A percentile compares a stretch with the other conserved stretches of the same genome.
Evolutionary conservation across 2,113 vertebrate genomes (phyloP).

Genomic region (Triplophysa siluroides): DNA sequence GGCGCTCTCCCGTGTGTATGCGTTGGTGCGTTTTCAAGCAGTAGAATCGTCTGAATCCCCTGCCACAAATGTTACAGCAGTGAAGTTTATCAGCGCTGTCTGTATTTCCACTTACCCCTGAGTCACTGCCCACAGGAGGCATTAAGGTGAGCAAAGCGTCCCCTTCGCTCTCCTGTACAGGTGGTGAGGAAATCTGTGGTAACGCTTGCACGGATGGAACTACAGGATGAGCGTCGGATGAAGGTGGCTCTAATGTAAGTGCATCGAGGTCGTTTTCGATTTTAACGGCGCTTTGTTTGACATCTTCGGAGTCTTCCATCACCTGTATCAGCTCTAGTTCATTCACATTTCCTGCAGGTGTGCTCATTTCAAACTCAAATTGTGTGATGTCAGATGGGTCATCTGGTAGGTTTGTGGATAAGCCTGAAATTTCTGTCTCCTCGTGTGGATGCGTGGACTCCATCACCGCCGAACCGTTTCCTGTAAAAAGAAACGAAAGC

Average conservation of each 20-base stretch:
- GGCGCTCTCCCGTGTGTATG: constrained; percentile 64
- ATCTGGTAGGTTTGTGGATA: background rate
- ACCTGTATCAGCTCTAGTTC: constrained; percentile 62
- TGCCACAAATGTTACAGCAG: constrained; percentile 61
- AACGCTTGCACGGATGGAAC: background rate
- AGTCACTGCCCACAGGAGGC: constrained; percentile 24
- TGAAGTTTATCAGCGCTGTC: constrained; percentile 56
- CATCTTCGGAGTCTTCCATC: constrained; percentile 53
- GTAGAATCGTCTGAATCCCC: constrained; percentile 64
- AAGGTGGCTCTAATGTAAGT: constrained; percentile 29
- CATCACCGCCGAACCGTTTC: constrained; percentile 43
- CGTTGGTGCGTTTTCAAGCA: constrained; percentile 66
- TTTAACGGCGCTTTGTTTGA: constrained; percentile 57
- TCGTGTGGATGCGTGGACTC: constrained; percentile 40
- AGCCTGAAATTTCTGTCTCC: constrained; percentile 16
- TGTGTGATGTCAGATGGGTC: constrained; percentile 45
- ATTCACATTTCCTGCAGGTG: constrained; percentile 52
- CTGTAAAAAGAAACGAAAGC: constrained; percentile 38
- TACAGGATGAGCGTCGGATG: constrained; percentile 1
- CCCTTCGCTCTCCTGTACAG: background rate
- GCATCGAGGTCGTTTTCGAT: constrained; percentile 56
- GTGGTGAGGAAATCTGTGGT: constrained; percentile 38
- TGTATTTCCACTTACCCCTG: background rate
- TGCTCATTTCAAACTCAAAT: constrained; percentile 61
- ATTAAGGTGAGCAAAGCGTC: constrained; percentile 43